phyloP scores from a whole-genome alignment of 2,888 invertebrate species.

The Pandemis corylana region DNA sequence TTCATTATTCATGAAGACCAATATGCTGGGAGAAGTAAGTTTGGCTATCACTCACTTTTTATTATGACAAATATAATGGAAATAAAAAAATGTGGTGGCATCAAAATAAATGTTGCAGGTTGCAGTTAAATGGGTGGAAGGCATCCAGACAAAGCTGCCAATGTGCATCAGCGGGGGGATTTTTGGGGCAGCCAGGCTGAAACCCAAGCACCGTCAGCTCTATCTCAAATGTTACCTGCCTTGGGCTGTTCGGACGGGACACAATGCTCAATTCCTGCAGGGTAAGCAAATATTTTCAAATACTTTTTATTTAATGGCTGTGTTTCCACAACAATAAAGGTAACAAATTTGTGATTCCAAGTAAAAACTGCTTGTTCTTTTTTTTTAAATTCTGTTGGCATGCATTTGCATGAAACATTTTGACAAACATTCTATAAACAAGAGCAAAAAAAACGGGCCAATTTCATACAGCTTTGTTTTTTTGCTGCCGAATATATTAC shows the following conservation, averaged over 20 bases:
- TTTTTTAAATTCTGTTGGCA: too few species aligned
- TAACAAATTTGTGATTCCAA: too few species aligned
- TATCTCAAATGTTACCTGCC: conserved; percentile 92
- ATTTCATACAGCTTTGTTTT: too few species aligned
- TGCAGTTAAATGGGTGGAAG: conserved; percentile 99
- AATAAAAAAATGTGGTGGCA: too few species aligned
- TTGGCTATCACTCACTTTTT: neutral
- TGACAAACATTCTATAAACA: too few species aligned
- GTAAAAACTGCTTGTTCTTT: too few species aligned
- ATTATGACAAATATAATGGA: too few species aligned
- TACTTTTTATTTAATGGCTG: too few species aligned
- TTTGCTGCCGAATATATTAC: neutral
- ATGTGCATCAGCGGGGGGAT: conserved; percentile 98
- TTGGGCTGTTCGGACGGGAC: conserved; percentile 93
- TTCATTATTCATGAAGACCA: conserved; percentile 95
- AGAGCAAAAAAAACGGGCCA: too few species aligned
- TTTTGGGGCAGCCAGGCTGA: conserved; percentile 95
- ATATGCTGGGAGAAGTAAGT: conserved; percentile 92
- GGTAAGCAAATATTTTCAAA: conserved; percentile 64
- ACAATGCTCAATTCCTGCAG: conserved; percentile 91
- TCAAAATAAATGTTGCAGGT: conserved; percentile 83
- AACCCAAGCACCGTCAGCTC: conserved; percentile 92
- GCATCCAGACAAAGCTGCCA: conserved; percentile 96
- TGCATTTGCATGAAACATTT: too few species aligned
- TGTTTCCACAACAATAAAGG: too few species aligned